Base-by-base conservation (phyloP, 2,888 invertebrate species). In the Drosophila rellima region DNA sequence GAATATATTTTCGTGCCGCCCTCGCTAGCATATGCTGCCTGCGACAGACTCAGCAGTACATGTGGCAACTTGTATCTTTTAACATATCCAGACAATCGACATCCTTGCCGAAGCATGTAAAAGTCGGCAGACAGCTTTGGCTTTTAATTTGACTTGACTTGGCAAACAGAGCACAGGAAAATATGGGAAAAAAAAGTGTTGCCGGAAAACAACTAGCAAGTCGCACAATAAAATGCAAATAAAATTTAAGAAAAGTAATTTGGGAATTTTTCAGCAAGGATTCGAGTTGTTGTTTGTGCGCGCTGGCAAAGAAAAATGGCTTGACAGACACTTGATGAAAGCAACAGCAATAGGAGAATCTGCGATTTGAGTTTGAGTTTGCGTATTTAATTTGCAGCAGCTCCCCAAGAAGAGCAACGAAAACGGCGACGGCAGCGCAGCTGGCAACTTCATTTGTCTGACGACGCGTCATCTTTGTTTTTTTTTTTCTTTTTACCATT, bases 241-340 rank as follows among this genome's bases (percentile, higher is more conserved):
- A 76, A 70, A 78, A 76, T 84, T 78, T 78, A 84, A 70, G 72
- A 82, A 88, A 78, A 84, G 88, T 81, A 89, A 89, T 89, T 85
- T 86, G 70, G 51, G 50, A 51, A 74, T 66, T 72, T 70, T 55
- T 68, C 42, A 40, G 48, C 44, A 2, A 56, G 56, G 56, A 45
- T 35, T 45, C 44, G 23, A 15, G 11, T 20, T 42, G 35, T 55
- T 69, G 69, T 47, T 54, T 64, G 62, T 31, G 55, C n/a, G 48
- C 48, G 56, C 33, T 52, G 68, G 52, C 51, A 59, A 59, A 65
- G 69, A 62, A 62, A 67, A 63, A 63, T 65, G 60, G 52, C 68
- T 63, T 70, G 62, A 50, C 70, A 79, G 63, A 69, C 78, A 56
- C 64, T 61, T 68, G 74, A 68, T 66, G 80, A 85, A 69, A 69